Percentiles rank a stretch among this genome's conserved stretches.
Evolutionary conservation across 2,888 invertebrate species (phyloP).

Genomic region (Camponotus fellah): DNA sequence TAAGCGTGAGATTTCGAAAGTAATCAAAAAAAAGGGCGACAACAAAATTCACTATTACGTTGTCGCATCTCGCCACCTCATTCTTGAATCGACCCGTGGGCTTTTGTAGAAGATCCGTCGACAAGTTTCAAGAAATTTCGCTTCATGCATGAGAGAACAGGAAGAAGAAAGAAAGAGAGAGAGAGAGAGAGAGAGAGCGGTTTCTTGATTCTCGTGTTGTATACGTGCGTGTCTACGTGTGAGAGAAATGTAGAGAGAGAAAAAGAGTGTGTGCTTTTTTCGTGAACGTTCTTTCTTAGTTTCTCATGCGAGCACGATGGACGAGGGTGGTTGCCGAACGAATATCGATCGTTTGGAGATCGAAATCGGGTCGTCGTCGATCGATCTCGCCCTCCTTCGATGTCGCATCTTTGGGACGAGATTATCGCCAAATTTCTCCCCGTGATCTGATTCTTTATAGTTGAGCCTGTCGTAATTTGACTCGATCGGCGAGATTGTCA

Average conservation of each 20-base stretch:
- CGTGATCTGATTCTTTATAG: not conserved
- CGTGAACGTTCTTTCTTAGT: slow-evolving; percentile 69
- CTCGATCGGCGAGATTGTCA: not conserved
- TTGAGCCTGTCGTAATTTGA: too few relatives aligned
- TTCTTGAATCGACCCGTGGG: slow-evolving; percentile 56
- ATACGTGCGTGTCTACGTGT: slow-evolving; percentile 26
- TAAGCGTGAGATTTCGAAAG: not conserved
- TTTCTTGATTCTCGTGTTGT: slow-evolving; percentile 25
- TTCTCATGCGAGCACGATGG: slow-evolving; percentile 72
- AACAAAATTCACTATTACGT: not conserved
- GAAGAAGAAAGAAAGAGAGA: slow-evolving; percentile 11
- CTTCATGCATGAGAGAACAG: slow-evolving; percentile 65
- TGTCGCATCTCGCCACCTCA: slow-evolving; percentile 42
- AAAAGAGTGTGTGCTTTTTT: slow-evolving; percentile 46
- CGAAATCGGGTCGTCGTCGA: slow-evolving; percentile 53
- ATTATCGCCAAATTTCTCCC: not conserved
- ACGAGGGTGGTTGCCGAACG: slow-evolving; percentile 79
- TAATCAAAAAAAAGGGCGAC: slow-evolving; percentile 42
- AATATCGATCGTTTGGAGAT: slow-evolving; percentile 73
- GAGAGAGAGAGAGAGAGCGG: slow-evolving; percentile 11
- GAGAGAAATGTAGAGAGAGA: slow-evolving; percentile 15
- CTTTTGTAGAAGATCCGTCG: slow-evolving; percentile 66
- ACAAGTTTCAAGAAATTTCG: slow-evolving; percentile 76
- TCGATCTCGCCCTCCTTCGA: slow-evolving; percentile 32
- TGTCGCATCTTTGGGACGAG: slow-evolving; percentile 10